phyloP scores from a whole-genome alignment of 2,113 vertebrate genomes.

The Struthio camelus region DNA sequence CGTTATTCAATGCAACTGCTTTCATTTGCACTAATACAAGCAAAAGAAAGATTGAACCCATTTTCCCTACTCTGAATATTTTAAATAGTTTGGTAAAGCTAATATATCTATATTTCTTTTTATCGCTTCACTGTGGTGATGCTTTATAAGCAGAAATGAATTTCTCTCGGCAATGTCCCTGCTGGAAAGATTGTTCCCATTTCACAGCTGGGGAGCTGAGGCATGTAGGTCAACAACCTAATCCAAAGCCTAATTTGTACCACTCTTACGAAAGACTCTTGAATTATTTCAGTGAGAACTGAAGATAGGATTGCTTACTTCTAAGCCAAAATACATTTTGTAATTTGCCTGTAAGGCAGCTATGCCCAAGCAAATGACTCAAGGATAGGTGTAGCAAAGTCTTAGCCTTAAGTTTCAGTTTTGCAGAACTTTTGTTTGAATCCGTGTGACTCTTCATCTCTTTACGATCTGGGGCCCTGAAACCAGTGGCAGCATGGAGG shows the following conservation, averaged over 20 bases:
- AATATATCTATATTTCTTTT: background rate
- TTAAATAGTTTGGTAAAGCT: conserved; percentile 27
- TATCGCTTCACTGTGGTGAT: background rate
- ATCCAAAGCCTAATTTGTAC: conserved; percentile 3
- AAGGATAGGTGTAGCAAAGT: background rate
- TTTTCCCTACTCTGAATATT: background rate
- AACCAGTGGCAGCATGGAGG: background rate
- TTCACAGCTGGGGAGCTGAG: conserved; percentile 18
- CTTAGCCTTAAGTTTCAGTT: background rate
- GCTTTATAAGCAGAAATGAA: conserved; percentile 36
- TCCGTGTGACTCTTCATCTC: background rate
- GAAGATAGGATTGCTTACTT: background rate
- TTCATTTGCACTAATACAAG: background rate
- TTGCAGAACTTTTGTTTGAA: background rate
- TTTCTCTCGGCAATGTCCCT: background rate
- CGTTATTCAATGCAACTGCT: background rate
- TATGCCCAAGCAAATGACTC: background rate
- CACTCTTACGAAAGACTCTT: conserved; percentile 3
- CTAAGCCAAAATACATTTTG: background rate
- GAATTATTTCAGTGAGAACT: background rate
- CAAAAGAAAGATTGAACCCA: background rate
- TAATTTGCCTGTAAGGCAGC: background rate
- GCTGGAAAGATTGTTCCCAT: conserved; percentile 24
- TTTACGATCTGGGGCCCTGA: background rate
- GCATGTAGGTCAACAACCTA: conserved; percentile 25